These are phyloP conservation scores for Orchesellides sinensis DNA, from an alignment of 2,888 invertebrate genomes.

Conservation along the genomic window DNA sequence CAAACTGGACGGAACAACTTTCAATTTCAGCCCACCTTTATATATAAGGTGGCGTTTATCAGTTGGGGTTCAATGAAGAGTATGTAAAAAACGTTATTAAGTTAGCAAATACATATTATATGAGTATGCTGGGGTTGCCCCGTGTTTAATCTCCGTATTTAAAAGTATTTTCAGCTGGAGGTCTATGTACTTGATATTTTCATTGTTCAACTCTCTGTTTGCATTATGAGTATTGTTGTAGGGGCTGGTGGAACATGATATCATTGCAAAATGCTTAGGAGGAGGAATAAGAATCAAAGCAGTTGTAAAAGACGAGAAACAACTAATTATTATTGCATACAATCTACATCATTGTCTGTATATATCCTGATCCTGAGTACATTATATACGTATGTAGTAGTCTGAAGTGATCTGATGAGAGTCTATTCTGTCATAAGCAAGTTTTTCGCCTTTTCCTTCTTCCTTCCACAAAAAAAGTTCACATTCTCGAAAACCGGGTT, in stretches of 20 bases:
- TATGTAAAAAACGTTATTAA: constrained; percentile 21
- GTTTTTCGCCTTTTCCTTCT: constrained; percentile 55
- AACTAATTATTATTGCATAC: constrained; percentile 50
- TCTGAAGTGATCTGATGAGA: not conserved
- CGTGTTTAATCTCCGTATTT: constrained; percentile 26
- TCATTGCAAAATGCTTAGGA: not conserved
- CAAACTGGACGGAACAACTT: constrained; percentile 74
- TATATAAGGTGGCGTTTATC: constrained; percentile 67
- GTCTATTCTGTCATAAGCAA: constrained; percentile 8
- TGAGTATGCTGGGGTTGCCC: constrained; percentile 1
- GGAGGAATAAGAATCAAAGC: no score
- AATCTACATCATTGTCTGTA: not conserved
- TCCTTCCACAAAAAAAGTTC: constrained; percentile 45
- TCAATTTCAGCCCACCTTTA: constrained; percentile 72
- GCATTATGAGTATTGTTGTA: constrained; percentile 1
- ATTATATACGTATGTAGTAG: not conserved
- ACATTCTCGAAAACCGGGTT: constrained; percentile 37
- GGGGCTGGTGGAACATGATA: not conserved
- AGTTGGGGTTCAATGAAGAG: constrained; percentile 2
- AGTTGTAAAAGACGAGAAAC: constrained; percentile 8
- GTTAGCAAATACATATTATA: constrained; percentile 22
- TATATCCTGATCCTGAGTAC: not conserved
- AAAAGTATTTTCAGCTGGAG: constrained; percentile 34
- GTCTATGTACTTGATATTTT: constrained; percentile 49
- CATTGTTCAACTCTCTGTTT: not conserved